A percentile compares a stretch with the other conserved stretches of the same genome.
phyloP scores from a whole-genome alignment of 2,797 vertebrate genomes.

The Cyprinodon diabolis region DNA sequence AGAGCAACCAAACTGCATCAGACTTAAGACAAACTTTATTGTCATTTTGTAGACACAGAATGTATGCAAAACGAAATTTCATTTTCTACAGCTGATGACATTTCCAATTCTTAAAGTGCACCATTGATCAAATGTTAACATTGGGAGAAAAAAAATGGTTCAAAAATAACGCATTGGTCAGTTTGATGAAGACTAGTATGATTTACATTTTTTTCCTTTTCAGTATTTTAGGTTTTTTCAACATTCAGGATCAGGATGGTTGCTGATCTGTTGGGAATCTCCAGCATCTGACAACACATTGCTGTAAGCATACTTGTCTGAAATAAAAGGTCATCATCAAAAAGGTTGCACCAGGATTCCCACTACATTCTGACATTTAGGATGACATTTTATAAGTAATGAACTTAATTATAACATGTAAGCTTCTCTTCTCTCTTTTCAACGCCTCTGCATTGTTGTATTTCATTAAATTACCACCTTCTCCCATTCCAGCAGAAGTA shows the following conservation, averaged over 20 bases:
- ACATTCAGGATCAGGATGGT: too few relatives aligned
- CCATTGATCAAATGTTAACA: too few relatives aligned
- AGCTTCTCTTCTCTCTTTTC: background rate
- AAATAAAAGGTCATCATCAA: background rate
- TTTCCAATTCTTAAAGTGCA: too few relatives aligned
- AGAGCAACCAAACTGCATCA: background rate
- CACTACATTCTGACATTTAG: conserved; percentile 5
- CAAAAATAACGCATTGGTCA: too few relatives aligned
- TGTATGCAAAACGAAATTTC: too few relatives aligned
- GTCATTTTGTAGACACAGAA: too few relatives aligned
- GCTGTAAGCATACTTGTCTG: background rate
- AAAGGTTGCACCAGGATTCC: background rate
- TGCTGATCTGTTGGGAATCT: background rate
- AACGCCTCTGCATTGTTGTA: background rate
- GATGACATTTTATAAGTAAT: background rate
- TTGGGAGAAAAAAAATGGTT: too few relatives aligned
- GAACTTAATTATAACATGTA: background rate
- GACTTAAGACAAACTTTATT: too few relatives aligned
- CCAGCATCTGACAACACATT: background rate
- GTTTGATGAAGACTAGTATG: too few relatives aligned
- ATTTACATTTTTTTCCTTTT: too few relatives aligned
- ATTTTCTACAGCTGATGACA: too few relatives aligned
- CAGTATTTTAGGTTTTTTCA: too few relatives aligned
- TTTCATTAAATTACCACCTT: background rate
- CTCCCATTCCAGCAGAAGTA: background rate